phyloP scores from a whole-genome alignment of 2,888 invertebrate genomes.

The Hirtodrosophila alboralis region DNA sequence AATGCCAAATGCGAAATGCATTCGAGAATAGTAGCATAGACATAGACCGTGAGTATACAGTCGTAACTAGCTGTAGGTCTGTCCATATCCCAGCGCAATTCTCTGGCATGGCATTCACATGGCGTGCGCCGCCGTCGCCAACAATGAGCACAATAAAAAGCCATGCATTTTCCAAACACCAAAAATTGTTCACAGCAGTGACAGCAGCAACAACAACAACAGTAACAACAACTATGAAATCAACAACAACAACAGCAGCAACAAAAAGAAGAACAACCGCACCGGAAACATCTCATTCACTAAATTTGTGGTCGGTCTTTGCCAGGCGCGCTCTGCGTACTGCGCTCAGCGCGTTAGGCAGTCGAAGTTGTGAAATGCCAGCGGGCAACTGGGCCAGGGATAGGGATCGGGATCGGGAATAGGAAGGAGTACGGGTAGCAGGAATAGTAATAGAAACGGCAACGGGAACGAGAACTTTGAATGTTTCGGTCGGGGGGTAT shows the following conservation, averaged over 20 bases:
- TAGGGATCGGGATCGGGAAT: slow-evolving; percentile 9
- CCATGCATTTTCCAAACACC: slow-evolving; percentile 80
- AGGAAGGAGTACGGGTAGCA: not conserved
- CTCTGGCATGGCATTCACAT: slow-evolving; percentile 34
- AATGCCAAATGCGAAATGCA: slow-evolving; percentile 50
- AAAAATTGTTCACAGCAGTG: slow-evolving; percentile 70
- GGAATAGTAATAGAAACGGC: slow-evolving; percentile 6
- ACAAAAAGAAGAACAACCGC: slow-evolving; percentile 69
- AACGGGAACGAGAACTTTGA: slow-evolving; percentile 5
- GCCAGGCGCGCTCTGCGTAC: slow-evolving; percentile 53
- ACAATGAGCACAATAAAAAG: slow-evolving; percentile 78
- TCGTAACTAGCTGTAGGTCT: slow-evolving; percentile 49
- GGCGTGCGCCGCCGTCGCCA: slow-evolving; percentile 62
- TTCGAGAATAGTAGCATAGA: slow-evolving; percentile 56
- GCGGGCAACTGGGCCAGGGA: slow-evolving; percentile 41
- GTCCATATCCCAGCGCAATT: slow-evolving; percentile 24
- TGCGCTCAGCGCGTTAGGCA: slow-evolving; percentile 62
- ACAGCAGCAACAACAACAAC: slow-evolving; percentile 31
- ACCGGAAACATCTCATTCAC: slow-evolving; percentile 82
- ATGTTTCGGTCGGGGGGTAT: slow-evolving; percentile 2
- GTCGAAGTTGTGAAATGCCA: slow-evolving; percentile 78
- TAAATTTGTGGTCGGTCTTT: slow-evolving; percentile 79
- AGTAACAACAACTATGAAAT: slow-evolving; percentile 24
- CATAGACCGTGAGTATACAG: slow-evolving; percentile 17
- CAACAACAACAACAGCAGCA: slow-evolving; percentile 25